Evolutionary conservation across 2,113 vertebrate species (phyloP).

Genomic region (Chlorodrepanis virens): DNA sequence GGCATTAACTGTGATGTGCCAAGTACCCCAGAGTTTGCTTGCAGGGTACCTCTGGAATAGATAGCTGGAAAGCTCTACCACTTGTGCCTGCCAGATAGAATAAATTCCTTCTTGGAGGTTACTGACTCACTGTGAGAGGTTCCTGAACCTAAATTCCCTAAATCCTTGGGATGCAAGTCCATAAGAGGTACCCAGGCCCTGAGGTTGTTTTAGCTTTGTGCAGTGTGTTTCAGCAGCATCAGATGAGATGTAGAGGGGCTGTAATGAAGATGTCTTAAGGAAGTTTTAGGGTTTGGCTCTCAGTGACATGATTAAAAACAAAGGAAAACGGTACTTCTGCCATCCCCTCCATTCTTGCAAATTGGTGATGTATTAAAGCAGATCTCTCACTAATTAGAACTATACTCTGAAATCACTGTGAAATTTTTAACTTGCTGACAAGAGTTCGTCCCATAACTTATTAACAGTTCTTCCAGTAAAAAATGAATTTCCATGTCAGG

Average conservation of each 20-base stretch:
- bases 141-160: neutral
- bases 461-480: neutral
- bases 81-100: neutral
- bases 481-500: fast-evolving
- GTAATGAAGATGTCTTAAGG: neutral
- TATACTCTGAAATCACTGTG: neutral
- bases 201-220: neutral
- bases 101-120: neutral
- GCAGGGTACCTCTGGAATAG: neutral
- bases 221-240: neutral
- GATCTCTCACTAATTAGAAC: neutral
- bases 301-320: neutral
- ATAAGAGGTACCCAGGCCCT: neutral
- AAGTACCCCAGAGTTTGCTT: neutral
- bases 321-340: no score
- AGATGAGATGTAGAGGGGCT: neutral
- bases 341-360: neutral
- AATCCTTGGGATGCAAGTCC: neutral
- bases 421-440: neutral
- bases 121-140: neutral
- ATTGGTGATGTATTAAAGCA: neutral
- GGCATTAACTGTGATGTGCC: neutral
- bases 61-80: neutral
- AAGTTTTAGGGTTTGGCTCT: neutral
- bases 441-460: neutral